Base-by-base conservation (phyloP, 2,888 invertebrate species). In the Scaptomyza caliginosa region DNA sequence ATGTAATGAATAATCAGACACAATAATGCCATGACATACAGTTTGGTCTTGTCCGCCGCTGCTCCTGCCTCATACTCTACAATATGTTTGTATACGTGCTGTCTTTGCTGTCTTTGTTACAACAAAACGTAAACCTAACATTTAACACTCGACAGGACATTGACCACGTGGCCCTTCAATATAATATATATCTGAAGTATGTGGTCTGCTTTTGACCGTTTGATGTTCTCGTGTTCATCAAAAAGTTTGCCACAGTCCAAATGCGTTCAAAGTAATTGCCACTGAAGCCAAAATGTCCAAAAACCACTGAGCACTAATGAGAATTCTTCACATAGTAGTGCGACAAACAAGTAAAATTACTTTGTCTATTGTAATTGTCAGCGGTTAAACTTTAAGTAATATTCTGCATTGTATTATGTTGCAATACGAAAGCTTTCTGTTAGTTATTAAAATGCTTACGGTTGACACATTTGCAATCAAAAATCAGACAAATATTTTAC, bases 1-100 rank as follows among this genome's bases (percentile, higher is more conserved):
- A 68, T 60, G 81, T 75, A 70, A 86, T 83, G 86, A 83, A 86
- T 86, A 83, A 86, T 84, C 86, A 62, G 51, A 49, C 63, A 48
- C 60, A 71, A 71, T 78, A 78, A 78, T 66, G 58, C 59, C 55
- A 26, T 59, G 60, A 55, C 60, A 46, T 58, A 52, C 28, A 11
- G 24, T 51, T 49, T 32, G 36, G 19, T 26, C 16, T n/a, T n/a
- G n/a, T n/a, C 39, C 54, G 42, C 28, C 51, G 30, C 16, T 55
- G 24, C 6, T 26, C 10, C 8, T 48, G 10, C 21, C 40, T 28
- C 11, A 21, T 30, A 43, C 43, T 59, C 21, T 63, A 68, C 55
- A 55, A 62, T 49, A 67, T 26, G 26, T 73, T n/a, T n/a, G n/a
- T n/a, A n/a, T n/a, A n/a, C n/a, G n/a, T 58, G 46, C 42, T 55